Percentiles rank a stretch among this genome's conserved stretches.
Conservation (phyloP, 2,797 vertebrate genomes). For the Betta splendens region DNA sequence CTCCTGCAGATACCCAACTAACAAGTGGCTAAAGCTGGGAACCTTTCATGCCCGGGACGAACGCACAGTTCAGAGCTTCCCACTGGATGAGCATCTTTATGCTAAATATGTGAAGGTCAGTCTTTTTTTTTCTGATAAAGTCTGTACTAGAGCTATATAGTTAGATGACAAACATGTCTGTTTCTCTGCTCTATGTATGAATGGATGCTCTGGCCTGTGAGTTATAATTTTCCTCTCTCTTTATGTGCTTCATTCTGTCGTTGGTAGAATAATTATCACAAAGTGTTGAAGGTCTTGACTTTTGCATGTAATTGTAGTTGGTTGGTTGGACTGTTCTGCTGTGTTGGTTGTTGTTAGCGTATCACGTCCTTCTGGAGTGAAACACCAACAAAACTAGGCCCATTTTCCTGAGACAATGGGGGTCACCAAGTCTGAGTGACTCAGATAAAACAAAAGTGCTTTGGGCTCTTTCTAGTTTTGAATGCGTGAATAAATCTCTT, state of each 20-base stretch:
- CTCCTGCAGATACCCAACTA: constrained; percentile 91
- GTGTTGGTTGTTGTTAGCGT: neutral
- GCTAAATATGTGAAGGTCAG: constrained; percentile 98
- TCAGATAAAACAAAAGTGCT: constrained; percentile 9
- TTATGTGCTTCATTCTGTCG: neutral
- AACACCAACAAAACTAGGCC: neutral
- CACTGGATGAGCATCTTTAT: constrained; percentile 96
- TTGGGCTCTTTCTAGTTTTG: constrained; percentile 35
- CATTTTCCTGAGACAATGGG: no score
- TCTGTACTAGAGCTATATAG: neutral
- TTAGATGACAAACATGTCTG: neutral
- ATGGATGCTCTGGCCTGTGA: constrained; percentile 3
- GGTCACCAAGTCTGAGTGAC: no score
- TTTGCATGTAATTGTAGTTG: neutral
- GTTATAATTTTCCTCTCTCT: neutral
- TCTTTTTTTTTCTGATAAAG: neutral
- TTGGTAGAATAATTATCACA: neutral
- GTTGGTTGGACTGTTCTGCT: neutral
- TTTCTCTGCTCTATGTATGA: constrained; percentile 14
- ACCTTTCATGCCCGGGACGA: constrained; percentile 96
- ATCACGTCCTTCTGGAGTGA: neutral
- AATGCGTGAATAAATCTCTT: constrained; percentile 51
- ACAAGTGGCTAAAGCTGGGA: constrained; percentile 96
- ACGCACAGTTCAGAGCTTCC: constrained; percentile 96
- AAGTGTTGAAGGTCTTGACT: neutral